Evolutionary conservation across 1,140 invertebrate genomes (phyloP).

Genomic region (Hyphantria cunea): DNA sequence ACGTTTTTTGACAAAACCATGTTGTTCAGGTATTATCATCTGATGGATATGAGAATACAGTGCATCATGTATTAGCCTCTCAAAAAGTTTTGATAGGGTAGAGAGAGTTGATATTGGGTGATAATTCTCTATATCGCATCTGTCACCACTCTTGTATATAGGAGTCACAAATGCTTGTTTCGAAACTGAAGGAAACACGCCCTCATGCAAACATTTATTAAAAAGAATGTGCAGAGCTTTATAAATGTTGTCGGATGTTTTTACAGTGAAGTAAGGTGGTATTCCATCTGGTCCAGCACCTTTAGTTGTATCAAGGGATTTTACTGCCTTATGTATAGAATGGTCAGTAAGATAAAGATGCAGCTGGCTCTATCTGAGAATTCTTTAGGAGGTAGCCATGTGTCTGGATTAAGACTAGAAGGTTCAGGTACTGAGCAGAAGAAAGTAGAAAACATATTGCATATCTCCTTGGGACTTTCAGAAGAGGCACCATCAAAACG

Average conservation of each 20-base stretch:
- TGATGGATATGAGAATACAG: not conserved
- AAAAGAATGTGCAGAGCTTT: constrained; percentile 5
- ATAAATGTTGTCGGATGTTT: not conserved
- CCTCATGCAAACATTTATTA: constrained; percentile 12
- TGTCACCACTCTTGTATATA: not conserved
- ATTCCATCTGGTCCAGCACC: constrained; percentile 7
- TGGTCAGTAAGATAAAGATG: no score
- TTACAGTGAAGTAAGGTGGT: constrained; percentile 5
- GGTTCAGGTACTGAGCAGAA: constrained; percentile 1
- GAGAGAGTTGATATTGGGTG: not conserved
- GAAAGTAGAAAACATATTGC: constrained; percentile 2
- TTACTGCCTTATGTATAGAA: no score
- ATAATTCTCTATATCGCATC: not conserved
- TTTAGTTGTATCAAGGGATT: not conserved
- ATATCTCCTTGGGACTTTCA: constrained; percentile 1
- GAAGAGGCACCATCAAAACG: not conserved
- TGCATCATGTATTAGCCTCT: not conserved
- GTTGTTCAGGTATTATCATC: constrained; percentile 5
- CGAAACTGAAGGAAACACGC: constrained; percentile 4
- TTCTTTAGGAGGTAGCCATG: no score
- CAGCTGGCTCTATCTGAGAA: no score
- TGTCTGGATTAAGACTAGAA: not conserved
- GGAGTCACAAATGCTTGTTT: constrained; percentile 8
- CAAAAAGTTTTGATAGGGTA: not conserved
- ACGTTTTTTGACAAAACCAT: constrained; percentile 20